phyloP scores from a whole-genome alignment of 2,888 invertebrate genomes.

The Luperina nickerlii region DNA sequence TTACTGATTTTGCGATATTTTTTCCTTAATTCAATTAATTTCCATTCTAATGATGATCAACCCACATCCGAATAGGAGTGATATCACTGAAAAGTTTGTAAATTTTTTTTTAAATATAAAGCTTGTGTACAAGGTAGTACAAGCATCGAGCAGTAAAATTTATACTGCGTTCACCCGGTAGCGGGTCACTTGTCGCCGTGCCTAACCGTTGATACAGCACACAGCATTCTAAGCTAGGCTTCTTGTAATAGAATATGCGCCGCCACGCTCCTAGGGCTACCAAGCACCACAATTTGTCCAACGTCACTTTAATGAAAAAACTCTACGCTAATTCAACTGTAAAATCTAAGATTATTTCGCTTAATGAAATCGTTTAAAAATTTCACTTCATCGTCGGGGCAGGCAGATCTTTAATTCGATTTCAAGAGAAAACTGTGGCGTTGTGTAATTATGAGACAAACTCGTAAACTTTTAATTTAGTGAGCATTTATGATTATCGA shows the following conservation, averaged over 20 bases:
- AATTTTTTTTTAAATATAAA: constrained; percentile 17
- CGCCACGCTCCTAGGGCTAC: constrained; percentile 30
- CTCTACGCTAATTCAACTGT: constrained; percentile 46
- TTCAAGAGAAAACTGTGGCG: constrained; percentile 50
- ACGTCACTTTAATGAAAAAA: constrained; percentile 30
- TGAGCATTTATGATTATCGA: constrained; percentile 14
- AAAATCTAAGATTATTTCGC: constrained; percentile 52
- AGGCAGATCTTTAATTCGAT: constrained; percentile 43
- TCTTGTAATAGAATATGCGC: constrained; percentile 62
- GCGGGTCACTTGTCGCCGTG: constrained; percentile 73
- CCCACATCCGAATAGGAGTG: background rate
- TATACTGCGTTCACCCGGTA: constrained; percentile 79
- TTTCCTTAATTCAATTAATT: background rate
- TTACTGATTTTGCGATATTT: constrained; percentile 7
- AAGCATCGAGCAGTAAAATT: constrained; percentile 76
- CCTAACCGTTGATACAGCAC: constrained; percentile 67
- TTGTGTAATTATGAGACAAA: constrained; percentile 48
- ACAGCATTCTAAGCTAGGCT: constrained; percentile 66
- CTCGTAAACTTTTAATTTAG: constrained; percentile 35
- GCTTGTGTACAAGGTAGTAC: constrained; percentile 71
- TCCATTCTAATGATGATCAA: background rate
- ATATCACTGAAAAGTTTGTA: background rate
- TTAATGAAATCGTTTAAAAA: constrained; percentile 55
- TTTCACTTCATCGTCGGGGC: constrained; percentile 45
- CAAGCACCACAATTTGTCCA: constrained; percentile 13